Evolutionary conservation across 2,113 vertebrate species (phyloP).

Genomic region (Anarhynchus alexandrinus): DNA sequence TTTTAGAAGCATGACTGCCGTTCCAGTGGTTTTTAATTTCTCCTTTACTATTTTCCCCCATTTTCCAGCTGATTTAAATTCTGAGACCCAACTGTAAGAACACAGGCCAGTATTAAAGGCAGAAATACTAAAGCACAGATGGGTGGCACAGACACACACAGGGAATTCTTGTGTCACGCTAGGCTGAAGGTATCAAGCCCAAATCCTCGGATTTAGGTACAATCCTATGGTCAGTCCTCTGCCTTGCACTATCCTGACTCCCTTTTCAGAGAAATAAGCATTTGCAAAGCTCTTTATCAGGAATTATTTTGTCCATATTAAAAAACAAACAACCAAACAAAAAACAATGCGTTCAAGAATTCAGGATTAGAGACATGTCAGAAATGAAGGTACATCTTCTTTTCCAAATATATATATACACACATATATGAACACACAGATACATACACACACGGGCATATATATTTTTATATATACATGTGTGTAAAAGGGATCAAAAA

Average conservation of each 20-base stretch:
- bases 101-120: neutral
- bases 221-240: neutral
- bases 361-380: neutral
- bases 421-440: neutral
- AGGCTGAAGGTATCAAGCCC: constrained; percentile 3
- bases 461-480: fast-evolving
- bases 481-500: neutral
- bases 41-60: neutral
- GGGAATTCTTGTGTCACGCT: neutral
- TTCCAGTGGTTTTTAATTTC: neutral
- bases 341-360: neutral
- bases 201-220: constrained; percentile 29
- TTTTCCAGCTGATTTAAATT: neutral
- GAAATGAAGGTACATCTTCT: neutral
- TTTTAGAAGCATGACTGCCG: neutral
- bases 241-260: neutral
- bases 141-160: constrained; percentile 12
- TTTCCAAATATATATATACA: neutral
- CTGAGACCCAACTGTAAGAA: neutral
- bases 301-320: neutral
- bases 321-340: neutral
- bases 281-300: constrained; percentile 1
- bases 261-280: neutral
- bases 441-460: neutral
- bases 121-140: constrained; percentile 19